These are phyloP conservation scores for Exaiptasia diaphana DNA, from an alignment of 64 coral and sea anemone species.

Conservation along the genomic window DNA sequence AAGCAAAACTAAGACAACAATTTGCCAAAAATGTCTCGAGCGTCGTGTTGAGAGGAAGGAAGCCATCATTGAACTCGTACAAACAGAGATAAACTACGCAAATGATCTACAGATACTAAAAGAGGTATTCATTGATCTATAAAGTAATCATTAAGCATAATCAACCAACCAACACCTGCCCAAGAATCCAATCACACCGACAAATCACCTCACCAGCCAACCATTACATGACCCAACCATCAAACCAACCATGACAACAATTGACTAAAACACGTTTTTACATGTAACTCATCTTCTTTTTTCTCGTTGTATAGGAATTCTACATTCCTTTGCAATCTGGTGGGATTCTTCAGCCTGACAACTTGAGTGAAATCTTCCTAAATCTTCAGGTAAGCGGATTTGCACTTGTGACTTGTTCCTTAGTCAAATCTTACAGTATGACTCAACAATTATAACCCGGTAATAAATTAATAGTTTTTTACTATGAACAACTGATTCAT, in stretches of 20 bases:
- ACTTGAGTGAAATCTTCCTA: conserved; percentile 79
- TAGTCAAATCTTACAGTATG: neutral
- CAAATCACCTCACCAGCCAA: too few species aligned
- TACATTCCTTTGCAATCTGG: conserved; percentile 94
- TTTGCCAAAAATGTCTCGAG: conserved; percentile 77
- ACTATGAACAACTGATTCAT: too few species aligned
- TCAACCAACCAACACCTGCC: too few species aligned
- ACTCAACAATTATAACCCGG: neutral
- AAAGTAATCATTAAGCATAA: too few species aligned
- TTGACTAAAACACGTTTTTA: too few species aligned
- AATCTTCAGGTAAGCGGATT: conserved; percentile 94
- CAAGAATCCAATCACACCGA: too few species aligned
- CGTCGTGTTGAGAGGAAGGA: conserved; percentile 84
- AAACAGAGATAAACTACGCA: conserved; percentile 92
- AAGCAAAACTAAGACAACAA: neutral
- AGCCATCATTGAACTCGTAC: conserved; percentile 90
- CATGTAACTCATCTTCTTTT: neutral
- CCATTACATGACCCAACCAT: too few species aligned
- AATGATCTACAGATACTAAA: conserved; percentile 90
- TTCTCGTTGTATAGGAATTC: conserved; percentile 65
- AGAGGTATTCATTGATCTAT: too few species aligned
- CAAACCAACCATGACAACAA: too few species aligned
- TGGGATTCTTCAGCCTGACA: conserved; percentile 75
- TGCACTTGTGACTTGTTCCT: neutral
- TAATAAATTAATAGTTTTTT: too few species aligned